Percentiles rank a stretch among this genome's conserved stretches.
phyloP scores from a whole-genome alignment of 2,113 vertebrate species.

The Gallinago undulata region DNA sequence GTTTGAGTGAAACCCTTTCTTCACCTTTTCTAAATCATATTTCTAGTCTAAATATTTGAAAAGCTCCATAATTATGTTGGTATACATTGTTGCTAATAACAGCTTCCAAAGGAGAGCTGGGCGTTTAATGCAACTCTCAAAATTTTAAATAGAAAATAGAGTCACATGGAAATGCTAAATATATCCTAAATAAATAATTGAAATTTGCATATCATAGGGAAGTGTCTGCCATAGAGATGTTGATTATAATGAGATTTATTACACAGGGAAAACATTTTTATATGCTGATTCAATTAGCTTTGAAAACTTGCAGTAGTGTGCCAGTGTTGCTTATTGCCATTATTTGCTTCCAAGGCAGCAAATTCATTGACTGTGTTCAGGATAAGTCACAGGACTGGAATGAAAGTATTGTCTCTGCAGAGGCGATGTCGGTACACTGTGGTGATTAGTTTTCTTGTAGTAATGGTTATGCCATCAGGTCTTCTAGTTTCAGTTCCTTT shows the following conservation, averaged over 20 bases:
- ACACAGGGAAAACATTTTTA: slow-evolving; percentile 24
- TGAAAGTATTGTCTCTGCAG: neutral
- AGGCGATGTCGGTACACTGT: neutral
- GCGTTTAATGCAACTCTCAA: neutral
- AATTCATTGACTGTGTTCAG: neutral
- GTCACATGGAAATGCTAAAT: slow-evolving; percentile 8
- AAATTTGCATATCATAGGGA: slow-evolving; percentile 50
- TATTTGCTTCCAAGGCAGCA: neutral
- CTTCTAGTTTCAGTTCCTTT: neutral
- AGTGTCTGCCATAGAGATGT: neutral
- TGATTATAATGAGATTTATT: slow-evolving; percentile 45
- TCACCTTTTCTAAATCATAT: neutral
- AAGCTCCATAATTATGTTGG: neutral
- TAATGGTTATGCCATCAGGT: neutral
- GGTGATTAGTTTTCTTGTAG: neutral
- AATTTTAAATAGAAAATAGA: neutral
- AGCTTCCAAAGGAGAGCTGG: neutral
- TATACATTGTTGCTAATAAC: neutral
- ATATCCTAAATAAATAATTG: slow-evolving; percentile 46
- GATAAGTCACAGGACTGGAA: neutral
- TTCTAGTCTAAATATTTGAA: neutral
- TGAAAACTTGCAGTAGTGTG: neutral
- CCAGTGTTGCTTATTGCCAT: neutral
- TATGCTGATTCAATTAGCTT: slow-evolving; percentile 38
- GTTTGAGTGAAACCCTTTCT: neutral